These are phyloP conservation scores for Vidua chalybeata DNA, from an alignment of 2,113 vertebrate genomes.

Conservation along the genomic window DNA sequence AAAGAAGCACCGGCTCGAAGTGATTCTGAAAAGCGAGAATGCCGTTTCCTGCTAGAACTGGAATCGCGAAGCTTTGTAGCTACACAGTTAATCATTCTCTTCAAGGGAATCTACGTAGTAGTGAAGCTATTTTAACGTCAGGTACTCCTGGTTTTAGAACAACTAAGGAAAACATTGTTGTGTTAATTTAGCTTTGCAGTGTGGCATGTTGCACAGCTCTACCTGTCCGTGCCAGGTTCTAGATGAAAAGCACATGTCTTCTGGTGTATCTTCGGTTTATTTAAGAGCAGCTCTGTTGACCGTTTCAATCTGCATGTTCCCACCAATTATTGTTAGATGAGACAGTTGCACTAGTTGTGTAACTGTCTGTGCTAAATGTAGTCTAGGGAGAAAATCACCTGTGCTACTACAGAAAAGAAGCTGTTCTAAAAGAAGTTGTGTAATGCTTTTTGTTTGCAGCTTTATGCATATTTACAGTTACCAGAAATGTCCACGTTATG, in stretches of 20 bases:
- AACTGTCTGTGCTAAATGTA: neutral
- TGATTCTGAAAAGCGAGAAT: neutral
- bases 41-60: neutral
- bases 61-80: neutral
- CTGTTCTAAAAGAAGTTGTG: neutral
- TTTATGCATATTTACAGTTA: neutral
- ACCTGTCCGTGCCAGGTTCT: neutral
- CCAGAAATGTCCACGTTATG: neutral
- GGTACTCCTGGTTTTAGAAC: neutral
- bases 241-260: neutral
- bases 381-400: neutral
- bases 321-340: neutral
- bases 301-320: neutral
- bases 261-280: neutral
- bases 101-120: neutral
- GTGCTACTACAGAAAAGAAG: neutral
- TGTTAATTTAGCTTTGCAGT: neutral
- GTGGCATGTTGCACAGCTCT: neutral
- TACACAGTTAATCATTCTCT: neutral
- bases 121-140: neutral
- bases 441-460: neutral
- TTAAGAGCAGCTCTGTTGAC: neutral
- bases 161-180: neutral
- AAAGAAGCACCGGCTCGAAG: rapidly evolving
- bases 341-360: neutral